These are phyloP conservation scores for roundworm (Caenorhabditis elegans) DNA, from an alignment of 1,140 invertebrate genomes.

Conservation along the genomic window DNA sequence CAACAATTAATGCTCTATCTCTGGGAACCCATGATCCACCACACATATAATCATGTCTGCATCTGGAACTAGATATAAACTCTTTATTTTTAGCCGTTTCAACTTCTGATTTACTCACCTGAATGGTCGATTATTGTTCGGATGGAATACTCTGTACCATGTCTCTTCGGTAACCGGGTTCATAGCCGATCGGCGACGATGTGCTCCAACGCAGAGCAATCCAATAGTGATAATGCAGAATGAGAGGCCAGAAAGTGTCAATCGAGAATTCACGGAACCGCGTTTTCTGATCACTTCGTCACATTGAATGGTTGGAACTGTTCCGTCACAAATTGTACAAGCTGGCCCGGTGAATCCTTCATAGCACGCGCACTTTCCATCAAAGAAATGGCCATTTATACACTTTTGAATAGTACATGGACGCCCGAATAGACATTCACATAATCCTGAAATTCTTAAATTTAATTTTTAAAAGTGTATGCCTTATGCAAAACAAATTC, in stretches of 20 bases:
- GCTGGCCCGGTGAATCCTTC: neutral
- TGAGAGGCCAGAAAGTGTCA: conserved; percentile 45
- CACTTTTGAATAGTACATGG: conserved; percentile 16
- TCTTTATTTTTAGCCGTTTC: neutral
- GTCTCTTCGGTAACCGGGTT: conserved; percentile 29
- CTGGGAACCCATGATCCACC: conserved; percentile 40
- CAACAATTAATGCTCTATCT: conserved; percentile 31
- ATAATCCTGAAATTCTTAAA: neutral
- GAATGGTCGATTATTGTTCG: conserved; percentile 12
- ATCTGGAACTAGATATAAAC: conserved; percentile 18
- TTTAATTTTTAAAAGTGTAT: no score
- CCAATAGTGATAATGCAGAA: conserved; percentile 48
- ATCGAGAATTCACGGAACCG: conserved; percentile 37
- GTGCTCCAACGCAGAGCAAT: conserved; percentile 42
- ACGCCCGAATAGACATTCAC: conserved; percentile 8
- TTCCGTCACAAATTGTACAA: neutral
- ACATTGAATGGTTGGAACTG: neutral
- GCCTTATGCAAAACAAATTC: no score
- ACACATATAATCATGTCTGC: conserved; percentile 41
- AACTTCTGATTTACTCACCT: neutral
- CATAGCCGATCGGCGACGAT: conserved; percentile 28
- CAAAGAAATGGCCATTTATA: conserved; percentile 14
- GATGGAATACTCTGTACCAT: conserved; percentile 39
- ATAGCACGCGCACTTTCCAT: neutral
- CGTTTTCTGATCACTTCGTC: conserved; percentile 6